Evolutionary conservation across 2,797 vertebrate genomes (phyloP).

Genomic region (Crocidura indochinensis): DNA sequence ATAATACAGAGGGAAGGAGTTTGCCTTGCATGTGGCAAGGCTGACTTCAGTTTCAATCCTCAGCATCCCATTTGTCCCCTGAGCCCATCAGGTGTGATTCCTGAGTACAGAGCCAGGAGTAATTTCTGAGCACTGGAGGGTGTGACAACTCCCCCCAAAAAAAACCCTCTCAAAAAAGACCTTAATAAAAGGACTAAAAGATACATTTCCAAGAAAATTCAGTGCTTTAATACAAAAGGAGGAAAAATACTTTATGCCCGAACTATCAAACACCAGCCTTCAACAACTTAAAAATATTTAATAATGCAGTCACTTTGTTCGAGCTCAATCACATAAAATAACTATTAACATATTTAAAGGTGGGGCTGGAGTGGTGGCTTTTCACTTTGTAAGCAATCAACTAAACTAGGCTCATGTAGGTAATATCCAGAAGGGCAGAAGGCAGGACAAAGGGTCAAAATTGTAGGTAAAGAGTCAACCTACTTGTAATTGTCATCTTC

Average conservation of each 20-base stretch:
- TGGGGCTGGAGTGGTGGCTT: no score
- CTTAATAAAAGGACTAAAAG: not conserved
- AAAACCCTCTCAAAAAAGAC: no score
- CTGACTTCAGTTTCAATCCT: no score
- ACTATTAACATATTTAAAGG: constrained; percentile 41
- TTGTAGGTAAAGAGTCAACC: constrained; percentile 84
- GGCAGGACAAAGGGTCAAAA: constrained; percentile 60
- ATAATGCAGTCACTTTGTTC: not conserved
- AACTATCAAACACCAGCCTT: constrained; percentile 55
- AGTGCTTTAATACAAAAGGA: not conserved
- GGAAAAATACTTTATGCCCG: constrained; percentile 35
- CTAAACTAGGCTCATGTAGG: not conserved
- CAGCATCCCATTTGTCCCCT: no score
- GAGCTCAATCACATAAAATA: constrained; percentile 7
- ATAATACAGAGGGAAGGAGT: no score
- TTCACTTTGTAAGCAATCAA: not conserved
- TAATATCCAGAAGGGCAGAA: not conserved
- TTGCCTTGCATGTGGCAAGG: no score
- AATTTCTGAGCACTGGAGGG: no score
- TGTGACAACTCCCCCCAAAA: no score
- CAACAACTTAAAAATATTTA: constrained; percentile 43
- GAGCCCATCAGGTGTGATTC: no score
- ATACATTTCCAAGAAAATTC: constrained; percentile 29
- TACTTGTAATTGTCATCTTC: constrained; percentile 99
- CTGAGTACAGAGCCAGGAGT: no score